These are phyloP conservation scores for Aelia acuminata DNA, from an alignment of 2,888 invertebrate genomes.

Conservation along the genomic window DNA sequence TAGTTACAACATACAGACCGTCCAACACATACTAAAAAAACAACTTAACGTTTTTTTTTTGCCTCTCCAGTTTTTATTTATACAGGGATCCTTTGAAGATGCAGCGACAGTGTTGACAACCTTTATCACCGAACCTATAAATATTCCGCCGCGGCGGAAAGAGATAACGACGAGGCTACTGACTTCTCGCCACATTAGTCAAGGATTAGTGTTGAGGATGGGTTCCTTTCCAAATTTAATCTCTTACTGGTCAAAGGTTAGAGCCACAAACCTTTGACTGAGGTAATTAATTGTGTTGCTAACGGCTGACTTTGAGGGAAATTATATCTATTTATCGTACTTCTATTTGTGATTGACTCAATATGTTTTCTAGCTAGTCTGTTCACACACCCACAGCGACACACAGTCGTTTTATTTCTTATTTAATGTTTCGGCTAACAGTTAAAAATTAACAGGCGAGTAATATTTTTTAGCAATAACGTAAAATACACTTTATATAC, in stretches of 20 bases:
- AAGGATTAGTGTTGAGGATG: background rate
- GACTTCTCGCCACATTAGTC: slow-evolving; percentile 12
- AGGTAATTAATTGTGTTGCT: background rate
- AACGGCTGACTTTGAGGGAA: background rate
- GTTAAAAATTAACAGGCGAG: too few species aligned
- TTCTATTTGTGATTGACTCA: too few species aligned
- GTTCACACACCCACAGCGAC: too few species aligned
- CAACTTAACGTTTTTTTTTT: slow-evolving; percentile 3
- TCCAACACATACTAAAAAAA: background rate
- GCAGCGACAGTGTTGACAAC: slow-evolving; percentile 23
- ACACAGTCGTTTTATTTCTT: too few species aligned
- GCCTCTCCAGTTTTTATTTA: slow-evolving; percentile 23
- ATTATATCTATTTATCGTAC: background rate
- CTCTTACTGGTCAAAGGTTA: background rate
- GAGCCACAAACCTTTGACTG: background rate
- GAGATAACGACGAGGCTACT: slow-evolving; percentile 20
- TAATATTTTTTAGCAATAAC: too few species aligned
- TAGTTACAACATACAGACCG: slow-evolving; percentile 7
- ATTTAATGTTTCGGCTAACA: too few species aligned
- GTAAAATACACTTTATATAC: too few species aligned
- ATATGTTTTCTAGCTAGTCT: too few species aligned
- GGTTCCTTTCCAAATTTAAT: background rate
- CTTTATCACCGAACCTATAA: slow-evolving; percentile 10
- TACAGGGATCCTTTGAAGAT: background rate
- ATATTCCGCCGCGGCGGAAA: slow-evolving; percentile 2